Percentiles rank a stretch among this genome's conserved stretches.
Evolutionary conservation across 2,113 vertebrate genomes (phyloP).

Genomic region (Athene noctua): DNA sequence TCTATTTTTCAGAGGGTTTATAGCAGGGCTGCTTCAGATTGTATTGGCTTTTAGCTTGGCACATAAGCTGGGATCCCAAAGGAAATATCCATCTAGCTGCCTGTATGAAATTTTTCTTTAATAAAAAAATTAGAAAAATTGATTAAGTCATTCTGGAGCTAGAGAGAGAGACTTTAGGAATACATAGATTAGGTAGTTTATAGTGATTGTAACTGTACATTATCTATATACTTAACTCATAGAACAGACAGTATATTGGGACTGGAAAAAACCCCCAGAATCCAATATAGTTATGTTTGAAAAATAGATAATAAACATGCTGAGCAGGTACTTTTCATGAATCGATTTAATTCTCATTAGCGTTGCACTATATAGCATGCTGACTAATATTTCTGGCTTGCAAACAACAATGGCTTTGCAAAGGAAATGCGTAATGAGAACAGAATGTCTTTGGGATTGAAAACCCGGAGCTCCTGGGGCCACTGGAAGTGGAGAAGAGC

Average conservation of each 20-base stretch:
- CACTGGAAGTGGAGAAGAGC: neutral
- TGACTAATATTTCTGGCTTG: conserved; percentile 40
- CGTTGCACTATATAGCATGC: neutral
- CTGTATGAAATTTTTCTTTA: neutral
- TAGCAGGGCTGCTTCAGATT: neutral
- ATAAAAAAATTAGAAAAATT: neutral
- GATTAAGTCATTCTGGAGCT: neutral
- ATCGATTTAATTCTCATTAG: conserved; percentile 48
- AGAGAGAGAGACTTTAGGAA: neutral
- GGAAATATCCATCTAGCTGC: conserved; percentile 6
- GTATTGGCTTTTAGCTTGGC: neutral
- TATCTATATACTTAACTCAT: neutral
- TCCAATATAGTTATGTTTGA: neutral
- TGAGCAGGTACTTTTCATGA: conserved; percentile 20
- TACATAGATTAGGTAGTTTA: neutral
- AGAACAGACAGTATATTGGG: neutral
- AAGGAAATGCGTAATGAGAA: neutral
- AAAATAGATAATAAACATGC: conserved; percentile 13
- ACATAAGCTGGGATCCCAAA: neutral
- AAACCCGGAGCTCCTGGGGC: neutral
- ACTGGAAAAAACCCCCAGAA: neutral
- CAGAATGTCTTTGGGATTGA: neutral
- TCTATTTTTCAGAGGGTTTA: neutral
- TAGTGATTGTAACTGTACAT: neutral
- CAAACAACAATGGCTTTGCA: neutral